Evolutionary conservation across 2,888 invertebrate species (phyloP), one percentile per base, ranked within the genome.

Genomic region (Dryomyza anilis): DNA sequence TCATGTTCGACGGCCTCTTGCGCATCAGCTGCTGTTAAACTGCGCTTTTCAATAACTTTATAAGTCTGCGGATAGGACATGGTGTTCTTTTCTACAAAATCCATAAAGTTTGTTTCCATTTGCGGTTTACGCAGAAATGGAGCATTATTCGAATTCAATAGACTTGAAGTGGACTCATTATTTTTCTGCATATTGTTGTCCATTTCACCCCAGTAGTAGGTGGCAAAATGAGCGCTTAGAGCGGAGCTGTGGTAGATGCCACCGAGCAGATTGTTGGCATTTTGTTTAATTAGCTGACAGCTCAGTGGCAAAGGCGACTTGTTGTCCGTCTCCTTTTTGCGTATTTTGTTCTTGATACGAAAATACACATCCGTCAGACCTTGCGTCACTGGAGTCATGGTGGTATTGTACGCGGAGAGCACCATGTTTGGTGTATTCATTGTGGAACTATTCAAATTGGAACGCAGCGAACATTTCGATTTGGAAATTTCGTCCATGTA

Each of bases 301-400:
- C 83, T 83, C 2, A 83, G 71, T 0, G 83, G 82, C 27, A 73
- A 73, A 3, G 79, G 78, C 2, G 74, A 66, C 0, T 39, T 39
- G 19, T 76, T 25, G 27, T 74, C 69, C 2, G 71, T 36, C 8
- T 75, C 76, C 46, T 71, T 72, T 43, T 73, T 67, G 16, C 73
- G 73, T 14, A 78, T 74, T 70, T 75, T 76, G 60, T 76, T 73
- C 33, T 76, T 75, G 3, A 82, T 78, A 6, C 74, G 77, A 36
- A 78, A 79, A 61, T 81, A 82, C 0, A 75, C 74, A 59, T 80
- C 81, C 0, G 81, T 78, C 4, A 84, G 67, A 14, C 75, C 71
- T 61, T 79, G 80, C 0, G 76, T 78, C 0, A 81, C 73, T 0
- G 83, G 82, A 2, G 81, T 76, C 81, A 83, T 81, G 0, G 83